Evolutionary conservation across 2,797 vertebrate genomes (phyloP).

Genomic region (Crenichthys baileyi): DNA sequence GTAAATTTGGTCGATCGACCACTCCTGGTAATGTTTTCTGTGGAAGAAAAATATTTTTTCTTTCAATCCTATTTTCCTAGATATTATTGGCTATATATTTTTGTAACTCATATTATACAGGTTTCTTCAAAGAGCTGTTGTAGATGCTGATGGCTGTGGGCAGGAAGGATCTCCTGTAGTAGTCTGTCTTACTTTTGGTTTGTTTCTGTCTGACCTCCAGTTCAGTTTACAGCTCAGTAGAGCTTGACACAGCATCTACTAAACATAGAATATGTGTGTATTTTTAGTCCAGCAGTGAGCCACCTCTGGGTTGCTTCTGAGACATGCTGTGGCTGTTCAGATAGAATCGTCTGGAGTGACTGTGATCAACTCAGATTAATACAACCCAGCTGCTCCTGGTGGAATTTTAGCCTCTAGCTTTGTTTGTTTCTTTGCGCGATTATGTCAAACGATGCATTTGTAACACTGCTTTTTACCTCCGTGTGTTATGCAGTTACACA

Average conservation of each 20-base stretch:
- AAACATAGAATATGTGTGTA: background rate
- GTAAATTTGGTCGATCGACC: background rate
- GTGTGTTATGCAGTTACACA: background rate
- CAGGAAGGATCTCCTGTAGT: no score
- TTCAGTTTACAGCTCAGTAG: background rate
- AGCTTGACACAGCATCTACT: background rate
- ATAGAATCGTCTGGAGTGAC: background rate
- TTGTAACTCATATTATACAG: no score
- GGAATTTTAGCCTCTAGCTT: background rate
- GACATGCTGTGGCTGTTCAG: background rate
- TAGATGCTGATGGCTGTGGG: no score
- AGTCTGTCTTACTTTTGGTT: background rate
- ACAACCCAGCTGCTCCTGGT: background rate
- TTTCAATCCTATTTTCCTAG: background rate
- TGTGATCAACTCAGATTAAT: constrained; percentile 2
- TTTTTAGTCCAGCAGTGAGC: background rate
- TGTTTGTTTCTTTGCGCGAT: background rate
- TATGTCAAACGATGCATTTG: background rate
- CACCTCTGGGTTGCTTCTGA: constrained; percentile 1
- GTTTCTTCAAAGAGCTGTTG: no score
- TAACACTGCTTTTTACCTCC: background rate
- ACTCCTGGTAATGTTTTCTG: background rate
- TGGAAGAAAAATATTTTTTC: background rate
- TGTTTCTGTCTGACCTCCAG: background rate
- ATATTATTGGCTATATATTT: no score